A percentile compares a stretch with the other conserved stretches of the same genome.
These are phyloP conservation scores for Tribolium castaneum DNA, from an alignment of 1,140 invertebrate species.

Conservation along the genomic window DNA sequence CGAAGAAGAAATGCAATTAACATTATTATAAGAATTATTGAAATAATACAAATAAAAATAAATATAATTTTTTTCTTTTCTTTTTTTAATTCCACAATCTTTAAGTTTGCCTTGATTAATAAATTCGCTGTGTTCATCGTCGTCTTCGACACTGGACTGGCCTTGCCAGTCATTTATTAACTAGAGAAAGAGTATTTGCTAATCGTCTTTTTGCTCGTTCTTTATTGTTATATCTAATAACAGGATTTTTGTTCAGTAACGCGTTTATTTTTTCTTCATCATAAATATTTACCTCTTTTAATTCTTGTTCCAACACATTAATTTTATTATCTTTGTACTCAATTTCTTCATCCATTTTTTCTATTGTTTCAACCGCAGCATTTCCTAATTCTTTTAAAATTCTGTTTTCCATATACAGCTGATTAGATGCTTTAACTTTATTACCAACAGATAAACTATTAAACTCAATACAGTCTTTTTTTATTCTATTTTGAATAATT, in stretches of 20 bases:
- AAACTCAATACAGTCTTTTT: conserved; percentile 29
- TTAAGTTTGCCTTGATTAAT: conserved; percentile 37
- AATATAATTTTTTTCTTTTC: conserved; percentile 26
- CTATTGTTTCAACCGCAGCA: conserved; percentile 15
- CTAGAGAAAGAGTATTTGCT: conserved; percentile 23
- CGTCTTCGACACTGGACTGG: neutral
- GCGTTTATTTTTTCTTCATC: conserved; percentile 17
- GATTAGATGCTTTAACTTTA: conserved; percentile 25
- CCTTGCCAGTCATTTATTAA: neutral
- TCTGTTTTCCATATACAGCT: conserved; percentile 16
- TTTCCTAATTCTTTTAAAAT: conserved; percentile 19
- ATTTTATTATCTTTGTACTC: conserved; percentile 31
- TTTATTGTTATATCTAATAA: conserved; percentile 17
- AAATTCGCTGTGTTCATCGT: conserved; percentile 26
- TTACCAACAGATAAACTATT: conserved; percentile 21
- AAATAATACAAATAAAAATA: conserved; percentile 35
- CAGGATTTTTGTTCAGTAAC: conserved; percentile 10
- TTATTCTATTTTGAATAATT: conserved; percentile 38
- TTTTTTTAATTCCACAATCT: conserved; percentile 36
- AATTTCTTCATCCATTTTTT: conserved; percentile 27
- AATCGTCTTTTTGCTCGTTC: conserved; percentile 17
- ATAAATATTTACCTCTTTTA: conserved; percentile 19
- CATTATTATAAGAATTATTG: conserved; percentile 39
- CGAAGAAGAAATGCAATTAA: conserved; percentile 35
- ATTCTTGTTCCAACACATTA: conserved; percentile 32